Percentiles rank a stretch among this genome's conserved stretches.
Evolutionary conservation across 2,888 invertebrate genomes (phyloP).

Genomic region (Limnephilus marmoratus): DNA sequence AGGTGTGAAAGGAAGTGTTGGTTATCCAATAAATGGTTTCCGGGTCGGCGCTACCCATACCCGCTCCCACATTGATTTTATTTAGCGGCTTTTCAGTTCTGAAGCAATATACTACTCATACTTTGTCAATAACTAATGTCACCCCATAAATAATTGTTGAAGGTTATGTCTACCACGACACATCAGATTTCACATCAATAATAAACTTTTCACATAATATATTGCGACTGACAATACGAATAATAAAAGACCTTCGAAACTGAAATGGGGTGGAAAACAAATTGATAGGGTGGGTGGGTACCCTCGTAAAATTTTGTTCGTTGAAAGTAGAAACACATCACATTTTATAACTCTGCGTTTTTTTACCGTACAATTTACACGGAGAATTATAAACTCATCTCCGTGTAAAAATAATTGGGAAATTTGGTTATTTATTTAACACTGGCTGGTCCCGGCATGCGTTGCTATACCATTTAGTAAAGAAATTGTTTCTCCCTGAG

Average conservation of each 20-base stretch:
- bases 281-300: background rate
- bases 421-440: background rate
- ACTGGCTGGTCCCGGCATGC: no score
- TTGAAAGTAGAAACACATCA: background rate
- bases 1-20: no score
- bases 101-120: no score
- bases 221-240: background rate
- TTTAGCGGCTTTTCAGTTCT: no score
- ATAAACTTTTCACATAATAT: background rate
- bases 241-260: background rate
- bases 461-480: no score
- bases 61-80: no score
- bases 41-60: no score
- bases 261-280: background rate
- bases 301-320: background rate
- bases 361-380: background rate
- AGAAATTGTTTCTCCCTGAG: no score
- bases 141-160: background rate
- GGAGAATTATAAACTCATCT: background rate
- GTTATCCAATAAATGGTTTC: no score
- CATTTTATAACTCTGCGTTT: background rate
- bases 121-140: no score
- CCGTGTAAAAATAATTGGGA: no score
- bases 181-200: background rate
- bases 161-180: background rate